Base-by-base conservation (phyloP, 2,797 vertebrate species). In the Typhlichthys subterraneus region DNA sequence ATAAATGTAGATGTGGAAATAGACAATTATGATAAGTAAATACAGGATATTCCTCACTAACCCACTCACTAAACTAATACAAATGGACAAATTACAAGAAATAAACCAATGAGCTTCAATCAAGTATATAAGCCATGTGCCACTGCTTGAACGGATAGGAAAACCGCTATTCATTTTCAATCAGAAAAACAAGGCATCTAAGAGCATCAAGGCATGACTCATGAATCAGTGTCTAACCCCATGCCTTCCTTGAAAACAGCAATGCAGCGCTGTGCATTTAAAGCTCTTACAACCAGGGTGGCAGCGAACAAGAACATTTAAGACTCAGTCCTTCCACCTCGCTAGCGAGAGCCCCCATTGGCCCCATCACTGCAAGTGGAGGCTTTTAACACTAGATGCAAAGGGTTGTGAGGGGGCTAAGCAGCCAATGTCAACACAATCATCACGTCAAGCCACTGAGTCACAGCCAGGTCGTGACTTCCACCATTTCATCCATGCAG, bases 201-300 rank as follows among this genome's bases (percentile, higher is more conserved):
- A 69, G 75, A 50, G 15, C 67, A 81, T 58, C 14, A 13, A 4
- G 49, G 15, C 11, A 62, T 82, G 79, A 84, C 77, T 86, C 81
- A 82, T 57, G 74, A 63, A 65, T 78, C 69, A 57, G 61, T 64
- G 58, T 59, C 38, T 57, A 54, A 56, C 67, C 45, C 13, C 65
- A 47, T 17, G 50, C 52, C 10, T 45, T 60, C 69, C 15, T 69
- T 17, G 19, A 71, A 70, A 62, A 77, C 68, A 61, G 73, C 56
- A 46, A 57, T 38, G 65, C 11, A 55, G 70, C 0, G 17, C 19
- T 61, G 54, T 53, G 61, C 74, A 46, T 47, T 45, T 56, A 67
- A 45, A 69, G 73, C 60, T 67, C 17, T 51, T 51, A 59, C 54
- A 62, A 57, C 51, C 17, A 61, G 46, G 38, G 53, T 42, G 45